These are phyloP conservation scores for Prunella fulvescens DNA, from an alignment of 2,113 vertebrate species.

Conservation along the genomic window DNA sequence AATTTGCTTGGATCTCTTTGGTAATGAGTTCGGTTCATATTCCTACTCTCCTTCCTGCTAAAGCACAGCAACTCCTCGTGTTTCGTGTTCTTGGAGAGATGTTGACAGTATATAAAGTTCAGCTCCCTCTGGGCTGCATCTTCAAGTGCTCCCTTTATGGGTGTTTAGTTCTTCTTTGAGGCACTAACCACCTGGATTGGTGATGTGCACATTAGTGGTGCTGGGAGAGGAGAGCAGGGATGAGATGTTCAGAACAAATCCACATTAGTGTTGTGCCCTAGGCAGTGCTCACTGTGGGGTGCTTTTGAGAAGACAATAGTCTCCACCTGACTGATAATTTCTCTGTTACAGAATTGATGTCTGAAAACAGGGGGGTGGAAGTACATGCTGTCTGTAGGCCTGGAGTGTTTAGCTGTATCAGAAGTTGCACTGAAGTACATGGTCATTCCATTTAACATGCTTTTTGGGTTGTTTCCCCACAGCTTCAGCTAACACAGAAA, in stretches of 20 bases:
- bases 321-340: background rate
- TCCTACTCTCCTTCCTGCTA: background rate
- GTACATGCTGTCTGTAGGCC: background rate
- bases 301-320: background rate
- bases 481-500: slow-evolving; percentile 98
- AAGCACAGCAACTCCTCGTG: background rate
- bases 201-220: background rate
- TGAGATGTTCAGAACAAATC: background rate
- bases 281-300: background rate
- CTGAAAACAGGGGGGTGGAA: background rate
- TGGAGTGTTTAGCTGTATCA: background rate
- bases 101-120: background rate
- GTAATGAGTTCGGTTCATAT: background rate
- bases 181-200: background rate
- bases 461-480: background rate
- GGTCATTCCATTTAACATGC: background rate
- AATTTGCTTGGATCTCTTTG: background rate
- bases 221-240: background rate
- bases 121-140: background rate
- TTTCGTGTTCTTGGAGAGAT: background rate
- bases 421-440: background rate
- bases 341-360: background rate
- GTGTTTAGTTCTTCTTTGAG: background rate
- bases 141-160: background rate
- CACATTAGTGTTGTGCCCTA: background rate